Conservation (phyloP, 2,888 invertebrate genomes). For the Embidobia sp. region DNA sequence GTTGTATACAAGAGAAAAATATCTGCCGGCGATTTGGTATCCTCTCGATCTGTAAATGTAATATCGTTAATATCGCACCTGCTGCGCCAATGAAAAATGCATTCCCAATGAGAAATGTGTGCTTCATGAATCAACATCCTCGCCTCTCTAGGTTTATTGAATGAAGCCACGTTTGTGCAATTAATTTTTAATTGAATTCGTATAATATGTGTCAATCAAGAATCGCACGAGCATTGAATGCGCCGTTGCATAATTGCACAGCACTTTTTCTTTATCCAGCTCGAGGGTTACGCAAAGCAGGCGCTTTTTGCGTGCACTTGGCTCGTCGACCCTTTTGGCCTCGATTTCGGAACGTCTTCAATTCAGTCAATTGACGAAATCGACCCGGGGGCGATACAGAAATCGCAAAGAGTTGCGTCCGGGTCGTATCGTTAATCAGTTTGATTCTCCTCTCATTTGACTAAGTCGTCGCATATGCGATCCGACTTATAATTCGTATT, state of each 20-base stretch:
- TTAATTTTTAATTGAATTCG: conserved; percentile 49
- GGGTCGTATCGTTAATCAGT: conserved; percentile 33
- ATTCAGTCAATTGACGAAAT: conserved; percentile 38
- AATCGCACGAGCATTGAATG: conserved; percentile 2
- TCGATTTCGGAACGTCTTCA: no score
- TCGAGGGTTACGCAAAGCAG: conserved; percentile 32
- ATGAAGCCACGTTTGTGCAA: conserved; percentile 38
- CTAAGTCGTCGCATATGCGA: conserved; percentile 33
- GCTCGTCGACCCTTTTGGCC: conserved; percentile 24
- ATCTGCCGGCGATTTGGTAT: conserved; percentile 27
- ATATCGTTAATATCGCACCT: conserved; percentile 50
- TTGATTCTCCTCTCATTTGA: conserved; percentile 36
- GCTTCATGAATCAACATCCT: conserved; percentile 43
- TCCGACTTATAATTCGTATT: conserved; percentile 62
- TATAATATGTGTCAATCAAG: conserved; percentile 40
- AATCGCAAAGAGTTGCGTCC: conserved; percentile 31
- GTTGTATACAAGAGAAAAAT: conserved; percentile 30
- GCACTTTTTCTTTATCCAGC: conserved; percentile 10
- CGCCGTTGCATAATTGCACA: not conserved
- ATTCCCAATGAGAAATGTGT: conserved; percentile 29
- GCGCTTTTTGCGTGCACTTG: conserved; percentile 16
- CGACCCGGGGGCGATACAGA: conserved; percentile 42
- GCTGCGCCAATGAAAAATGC: conserved; percentile 47
- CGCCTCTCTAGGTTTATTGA: conserved; percentile 9
- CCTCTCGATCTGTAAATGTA: conserved; percentile 23